Evolutionary conservation across 1,140 invertebrate species (phyloP), one percentile per base, ranked within the genome.

Genomic region (Dreissena rostriformis): DNA sequence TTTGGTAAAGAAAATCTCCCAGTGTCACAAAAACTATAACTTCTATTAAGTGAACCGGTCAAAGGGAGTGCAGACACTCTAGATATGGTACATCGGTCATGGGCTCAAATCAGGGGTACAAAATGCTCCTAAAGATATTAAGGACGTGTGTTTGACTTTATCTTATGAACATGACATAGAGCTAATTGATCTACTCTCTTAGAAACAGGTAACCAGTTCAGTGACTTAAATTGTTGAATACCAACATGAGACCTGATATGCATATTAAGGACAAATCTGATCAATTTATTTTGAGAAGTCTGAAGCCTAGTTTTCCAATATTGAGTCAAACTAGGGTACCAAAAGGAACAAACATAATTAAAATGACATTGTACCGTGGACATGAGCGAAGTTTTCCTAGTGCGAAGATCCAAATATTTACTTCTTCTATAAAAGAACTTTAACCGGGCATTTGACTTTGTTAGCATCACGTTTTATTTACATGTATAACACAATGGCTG

Each of bases 141-240:
- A 53, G 75, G 65, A 22, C 17, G 19, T 10, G 55, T 29, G 74
- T 63, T 29, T n/a, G 61, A 28, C n/a, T 78, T 61, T 53, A 78
- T 67, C 22, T 67, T 78, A 78, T 52, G 22, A 22, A 74, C 72
- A 74, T 57, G 75, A 51, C 75, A 67, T 10, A 78, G 29, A 19
- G 28, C 67, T 67, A 63, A 52, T 17, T 63, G 61, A 67, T 78
- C 39, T 11, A 53, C 71, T 73, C 66, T 68, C 51, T 73, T 53
- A 10, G 39, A 53, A 11, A 71, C 14, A 14, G 68, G 68, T 71
- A 71, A 71, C 68, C 68, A 71, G 28, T 71, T 71, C 14, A 73
- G 39, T 10, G 17, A 14, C 17, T 53, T 73, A 53, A 73, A 73
- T 15, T 53, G 39, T 26, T 73, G 49, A n/a, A 24, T 10, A 15